phyloP scores from a whole-genome alignment of 2,888 invertebrate genomes.

The Lithosia quadra region DNA sequence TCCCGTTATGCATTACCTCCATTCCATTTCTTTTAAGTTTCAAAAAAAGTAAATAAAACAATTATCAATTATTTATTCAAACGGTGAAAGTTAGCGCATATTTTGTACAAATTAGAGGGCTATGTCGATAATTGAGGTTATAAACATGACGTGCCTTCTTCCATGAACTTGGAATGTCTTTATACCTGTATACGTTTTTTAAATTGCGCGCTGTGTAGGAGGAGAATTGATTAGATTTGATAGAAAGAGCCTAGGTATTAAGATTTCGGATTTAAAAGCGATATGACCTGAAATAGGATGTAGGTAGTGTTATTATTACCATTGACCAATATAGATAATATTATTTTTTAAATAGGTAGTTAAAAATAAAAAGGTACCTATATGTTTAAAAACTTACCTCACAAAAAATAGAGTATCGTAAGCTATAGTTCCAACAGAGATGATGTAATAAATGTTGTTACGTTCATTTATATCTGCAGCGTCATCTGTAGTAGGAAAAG shows the following conservation, averaged over 20 bases:
- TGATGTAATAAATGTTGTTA: constrained; percentile 80
- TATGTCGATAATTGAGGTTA: constrained; percentile 1
- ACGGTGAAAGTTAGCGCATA: constrained; percentile 15
- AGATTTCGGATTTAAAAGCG: constrained; percentile 4
- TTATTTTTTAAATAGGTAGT: too few relatives aligned
- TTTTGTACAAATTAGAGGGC: constrained; percentile 10
- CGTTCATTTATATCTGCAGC: constrained; percentile 73
- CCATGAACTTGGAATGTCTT: neutral
- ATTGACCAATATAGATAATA: too few relatives aligned
- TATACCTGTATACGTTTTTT: neutral
- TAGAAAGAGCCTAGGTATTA: too few relatives aligned
- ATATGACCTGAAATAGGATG: too few relatives aligned
- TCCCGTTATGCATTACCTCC: neutral
- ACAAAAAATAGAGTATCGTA: constrained; percentile 89
- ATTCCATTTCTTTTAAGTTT: too few relatives aligned
- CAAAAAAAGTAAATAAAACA: neutral
- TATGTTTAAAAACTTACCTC: constrained; percentile 73
- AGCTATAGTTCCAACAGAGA: constrained; percentile 86
- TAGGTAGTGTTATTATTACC: too few relatives aligned
- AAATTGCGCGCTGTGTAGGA: neutral
- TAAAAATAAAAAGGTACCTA: neutral
- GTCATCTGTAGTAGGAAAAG: constrained; percentile 75
- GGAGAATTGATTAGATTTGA: neutral
- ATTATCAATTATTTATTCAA: neutral
- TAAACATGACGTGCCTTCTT: neutral